These are phyloP conservation scores for Setipinna tenuifilis DNA, from an alignment of 2,797 vertebrate genomes.

Conservation along the genomic window DNA sequence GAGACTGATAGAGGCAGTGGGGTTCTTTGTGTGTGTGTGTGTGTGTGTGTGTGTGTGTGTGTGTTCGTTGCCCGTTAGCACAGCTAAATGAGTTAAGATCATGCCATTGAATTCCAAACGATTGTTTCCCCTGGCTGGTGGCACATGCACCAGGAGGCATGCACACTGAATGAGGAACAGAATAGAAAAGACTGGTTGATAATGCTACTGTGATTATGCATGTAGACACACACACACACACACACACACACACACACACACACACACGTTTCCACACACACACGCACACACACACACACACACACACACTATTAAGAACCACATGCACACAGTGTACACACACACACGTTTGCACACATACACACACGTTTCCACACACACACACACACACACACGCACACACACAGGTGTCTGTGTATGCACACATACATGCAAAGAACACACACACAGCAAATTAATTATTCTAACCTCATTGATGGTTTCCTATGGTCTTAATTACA, in stretches of 20 bases:
- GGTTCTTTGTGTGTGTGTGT: constrained; percentile 85
- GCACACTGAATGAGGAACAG: neutral
- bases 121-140: constrained; percentile 68
- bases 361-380: too few relatives aligned
- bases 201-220: neutral
- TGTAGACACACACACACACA: neutral
- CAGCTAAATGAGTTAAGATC: constrained; percentile 92
- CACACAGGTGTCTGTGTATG: neutral
- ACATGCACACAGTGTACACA: neutral
- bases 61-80: constrained; percentile 87
- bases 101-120: constrained; percentile 93
- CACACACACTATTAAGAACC: neutral
- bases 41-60: neutral
- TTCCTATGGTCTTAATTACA: neutral
- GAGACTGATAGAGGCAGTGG: constrained; percentile 84
- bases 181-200: neutral
- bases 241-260: neutral
- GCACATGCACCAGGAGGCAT: constrained; percentile 44
- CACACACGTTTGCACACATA: too few relatives aligned
- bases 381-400: neutral
- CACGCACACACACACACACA: neutral
- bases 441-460: neutral
- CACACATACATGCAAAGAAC: neutral
- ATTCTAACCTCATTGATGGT: neutral
- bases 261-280: neutral